phyloP scores from a whole-genome alignment of 2,113 vertebrate species.

The Tamias sibiricus region DNA sequence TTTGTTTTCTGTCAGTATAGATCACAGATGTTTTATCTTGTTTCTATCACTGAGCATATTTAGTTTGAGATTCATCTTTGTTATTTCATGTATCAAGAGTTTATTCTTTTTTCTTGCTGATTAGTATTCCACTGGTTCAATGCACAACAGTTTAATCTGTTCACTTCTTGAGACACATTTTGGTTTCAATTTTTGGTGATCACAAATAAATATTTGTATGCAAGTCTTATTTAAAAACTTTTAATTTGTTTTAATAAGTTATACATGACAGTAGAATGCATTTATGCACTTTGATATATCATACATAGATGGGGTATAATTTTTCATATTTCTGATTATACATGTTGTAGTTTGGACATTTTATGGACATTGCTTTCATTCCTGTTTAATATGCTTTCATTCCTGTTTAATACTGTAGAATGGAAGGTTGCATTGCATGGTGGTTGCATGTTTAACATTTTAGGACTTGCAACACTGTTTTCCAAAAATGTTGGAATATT shows the following conservation, averaged over 20 bases:
- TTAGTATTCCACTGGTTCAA: not conserved
- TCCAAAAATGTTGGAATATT: not conserved
- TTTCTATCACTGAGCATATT: not conserved
- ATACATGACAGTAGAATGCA: too few relatives aligned
- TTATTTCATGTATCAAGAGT: not conserved
- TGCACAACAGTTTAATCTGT: not conserved
- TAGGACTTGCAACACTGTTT: not conserved
- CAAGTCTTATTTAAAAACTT: not conserved
- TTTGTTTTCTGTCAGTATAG: not conserved
- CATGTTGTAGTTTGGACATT: too few relatives aligned
- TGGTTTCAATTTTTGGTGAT: not conserved
- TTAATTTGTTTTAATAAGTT: too few relatives aligned
- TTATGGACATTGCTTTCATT: not conserved
- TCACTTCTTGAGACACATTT: not conserved
- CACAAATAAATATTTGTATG: not conserved
- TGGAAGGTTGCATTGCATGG: not conserved
- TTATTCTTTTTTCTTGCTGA: not conserved
- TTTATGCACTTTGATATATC: too few relatives aligned
- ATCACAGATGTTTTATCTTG: not conserved
- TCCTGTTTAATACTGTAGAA: not conserved
- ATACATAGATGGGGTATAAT: too few relatives aligned
- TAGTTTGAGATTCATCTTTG: not conserved
- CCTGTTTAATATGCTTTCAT: not conserved
- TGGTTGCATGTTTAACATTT: not conserved
- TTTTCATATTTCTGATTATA: too few relatives aligned